These are phyloP conservation scores for Actinopyga echinites DNA, from an alignment of 53 echinoderm and acorn worm genomes.

Conservation along the genomic window DNA sequence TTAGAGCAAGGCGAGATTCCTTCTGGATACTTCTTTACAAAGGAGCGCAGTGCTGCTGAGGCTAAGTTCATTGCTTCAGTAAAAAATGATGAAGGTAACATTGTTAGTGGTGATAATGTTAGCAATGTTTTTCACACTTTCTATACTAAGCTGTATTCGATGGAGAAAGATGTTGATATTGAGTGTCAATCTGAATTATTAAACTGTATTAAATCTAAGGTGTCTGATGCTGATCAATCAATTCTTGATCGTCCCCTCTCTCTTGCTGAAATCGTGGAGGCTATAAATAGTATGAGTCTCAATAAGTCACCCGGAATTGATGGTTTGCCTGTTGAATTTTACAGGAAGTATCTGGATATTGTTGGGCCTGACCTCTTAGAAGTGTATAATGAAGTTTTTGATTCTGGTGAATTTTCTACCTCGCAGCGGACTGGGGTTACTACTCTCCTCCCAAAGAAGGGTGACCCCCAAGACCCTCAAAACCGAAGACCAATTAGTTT, in stretches of 20 bases:
- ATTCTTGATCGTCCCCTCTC: neutral
- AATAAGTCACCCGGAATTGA: slow-evolving; percentile 61
- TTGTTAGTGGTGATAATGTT: neutral
- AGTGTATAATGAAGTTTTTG: slow-evolving; percentile 27
- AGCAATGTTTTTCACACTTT: neutral
- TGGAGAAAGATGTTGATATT: neutral
- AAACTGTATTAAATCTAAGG: neutral
- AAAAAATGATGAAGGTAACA: neutral
- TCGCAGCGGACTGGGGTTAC: slow-evolving; percentile 55
- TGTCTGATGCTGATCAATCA: neutral
- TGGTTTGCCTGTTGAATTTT: slow-evolving; percentile 53
- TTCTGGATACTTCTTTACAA: neutral
- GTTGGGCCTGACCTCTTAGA: slow-evolving; percentile 37
- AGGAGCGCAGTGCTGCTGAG: neutral
- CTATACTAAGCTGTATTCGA: neutral
- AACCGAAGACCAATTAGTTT: slow-evolving; percentile 60
- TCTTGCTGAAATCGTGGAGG: neutral
- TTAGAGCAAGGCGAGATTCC: neutral
- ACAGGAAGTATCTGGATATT: slow-evolving; percentile 35
- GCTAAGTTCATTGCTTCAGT: neutral
- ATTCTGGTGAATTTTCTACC: neutral
- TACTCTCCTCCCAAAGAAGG: slow-evolving; percentile 40
- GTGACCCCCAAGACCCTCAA: slow-evolving; percentile 38
- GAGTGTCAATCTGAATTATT: neutral
- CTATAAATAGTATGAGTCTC: neutral